Evolutionary conservation across 2,113 vertebrate species (phyloP).

Genomic region (Pedetes capensis): DNA sequence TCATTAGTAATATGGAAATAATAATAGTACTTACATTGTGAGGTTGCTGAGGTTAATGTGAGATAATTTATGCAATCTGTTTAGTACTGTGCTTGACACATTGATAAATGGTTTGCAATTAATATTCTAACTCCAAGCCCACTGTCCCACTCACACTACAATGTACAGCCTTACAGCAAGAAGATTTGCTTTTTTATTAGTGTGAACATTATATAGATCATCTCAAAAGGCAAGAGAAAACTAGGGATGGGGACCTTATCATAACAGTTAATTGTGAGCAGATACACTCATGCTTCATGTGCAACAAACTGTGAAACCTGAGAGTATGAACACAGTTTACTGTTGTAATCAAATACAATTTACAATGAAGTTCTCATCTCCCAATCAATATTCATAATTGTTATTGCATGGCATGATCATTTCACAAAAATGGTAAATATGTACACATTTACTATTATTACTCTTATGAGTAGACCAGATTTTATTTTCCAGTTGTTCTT

Average conservation of each 20-base stretch:
- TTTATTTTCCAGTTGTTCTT: not conserved
- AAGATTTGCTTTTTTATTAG: slow-evolving; percentile 56
- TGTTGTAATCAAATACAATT: slow-evolving; percentile 32
- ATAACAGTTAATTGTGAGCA: slow-evolving; percentile 36
- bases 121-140: slow-evolving; percentile 36
- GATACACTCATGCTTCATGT: slow-evolving; percentile 41
- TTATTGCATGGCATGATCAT: not conserved
- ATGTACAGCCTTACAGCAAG: not conserved
- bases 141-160: not conserved
- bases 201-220: slow-evolving; percentile 22
- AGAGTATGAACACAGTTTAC: not conserved
- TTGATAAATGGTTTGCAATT: slow-evolving; percentile 66
- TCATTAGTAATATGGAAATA: not conserved
- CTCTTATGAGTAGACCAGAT: not conserved
- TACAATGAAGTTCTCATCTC: not conserved
- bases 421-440: not conserved
- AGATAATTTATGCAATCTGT: slow-evolving; percentile 63
- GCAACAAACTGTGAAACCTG: slow-evolving; percentile 32
- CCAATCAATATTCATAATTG: slow-evolving; percentile 16
- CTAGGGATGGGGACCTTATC: not conserved
- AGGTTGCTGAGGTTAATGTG: slow-evolving; percentile 51
- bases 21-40: not conserved
- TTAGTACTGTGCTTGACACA: slow-evolving; percentile 11
- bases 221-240: slow-evolving; percentile 9
- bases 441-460: not conserved